These are phyloP conservation scores for Parauchenoglanis punctatus DNA, from an alignment of 2,797 vertebrate genomes.

Conservation along the genomic window DNA sequence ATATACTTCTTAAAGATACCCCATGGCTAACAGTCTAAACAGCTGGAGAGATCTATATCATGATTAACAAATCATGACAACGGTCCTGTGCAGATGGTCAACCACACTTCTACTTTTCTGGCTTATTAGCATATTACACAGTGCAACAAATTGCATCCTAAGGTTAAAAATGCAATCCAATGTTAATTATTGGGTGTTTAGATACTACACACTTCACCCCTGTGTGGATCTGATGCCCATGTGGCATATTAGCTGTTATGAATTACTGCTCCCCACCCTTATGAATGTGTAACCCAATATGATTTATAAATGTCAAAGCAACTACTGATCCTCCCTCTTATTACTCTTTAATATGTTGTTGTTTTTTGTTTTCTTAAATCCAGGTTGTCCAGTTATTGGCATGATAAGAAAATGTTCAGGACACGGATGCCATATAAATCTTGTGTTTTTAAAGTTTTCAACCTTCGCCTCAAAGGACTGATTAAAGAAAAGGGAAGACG, in stretches of 20 bases:
- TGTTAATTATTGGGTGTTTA: not conserved
- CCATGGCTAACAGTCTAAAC: not conserved
- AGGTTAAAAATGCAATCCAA: not conserved
- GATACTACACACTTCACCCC: not conserved
- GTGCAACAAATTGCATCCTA: not conserved
- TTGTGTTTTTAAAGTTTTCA: not conserved
- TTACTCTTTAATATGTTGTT: not conserved
- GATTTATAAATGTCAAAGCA: conserved; percentile 18
- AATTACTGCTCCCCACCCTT: conserved; percentile 7
- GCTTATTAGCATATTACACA: conserved; percentile 31
- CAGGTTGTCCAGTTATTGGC: not conserved
- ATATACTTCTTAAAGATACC: not conserved
- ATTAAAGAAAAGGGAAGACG: not conserved
- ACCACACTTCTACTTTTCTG: not conserved
- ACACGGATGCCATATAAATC: not conserved
- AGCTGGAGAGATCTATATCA: not conserved
- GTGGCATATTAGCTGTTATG: conserved; percentile 24
- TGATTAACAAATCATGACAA: not conserved
- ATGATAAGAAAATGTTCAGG: not conserved
- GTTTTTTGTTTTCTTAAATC: not conserved
- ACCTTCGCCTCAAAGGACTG: not conserved
- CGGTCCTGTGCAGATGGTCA: conserved; percentile 3
- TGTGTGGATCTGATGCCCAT: not conserved
- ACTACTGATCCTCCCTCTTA: not conserved
- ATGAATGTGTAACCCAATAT: conserved; percentile 26